phyloP scores from a whole-genome alignment of 2,113 vertebrate genomes.

The Willisornis vidua region DNA sequence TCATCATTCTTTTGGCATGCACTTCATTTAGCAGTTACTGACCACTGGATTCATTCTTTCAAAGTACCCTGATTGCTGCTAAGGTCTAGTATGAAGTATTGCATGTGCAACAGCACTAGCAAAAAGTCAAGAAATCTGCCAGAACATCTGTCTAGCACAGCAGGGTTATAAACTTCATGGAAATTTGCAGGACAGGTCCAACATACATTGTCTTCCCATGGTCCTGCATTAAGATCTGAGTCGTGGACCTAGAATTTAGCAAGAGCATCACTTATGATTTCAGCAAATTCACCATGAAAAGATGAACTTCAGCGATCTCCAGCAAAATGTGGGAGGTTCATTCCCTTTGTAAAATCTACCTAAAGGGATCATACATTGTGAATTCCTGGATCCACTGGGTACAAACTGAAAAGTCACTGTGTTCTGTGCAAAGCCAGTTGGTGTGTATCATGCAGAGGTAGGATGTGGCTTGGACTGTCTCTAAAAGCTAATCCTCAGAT shows the following conservation, averaged over 20 bases:
- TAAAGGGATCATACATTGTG: fast-evolving
- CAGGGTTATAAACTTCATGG: neutral
- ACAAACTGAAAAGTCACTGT: neutral
- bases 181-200: neutral
- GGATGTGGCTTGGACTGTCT: neutral
- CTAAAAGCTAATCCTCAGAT: neutral
- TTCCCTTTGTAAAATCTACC: neutral
- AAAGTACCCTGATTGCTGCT: neutral
- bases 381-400: neutral
- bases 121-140: neutral
- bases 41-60: neutral
- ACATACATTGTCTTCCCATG: neutral
- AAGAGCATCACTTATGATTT: fast-evolving
- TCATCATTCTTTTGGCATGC: neutral
- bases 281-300: neutral
- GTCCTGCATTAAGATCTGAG: neutral
- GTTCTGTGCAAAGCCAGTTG: neutral
- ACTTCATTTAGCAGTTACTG: constrained; percentile 18
- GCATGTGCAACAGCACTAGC: neutral
- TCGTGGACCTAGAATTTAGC: neutral
- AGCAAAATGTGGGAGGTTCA: fast-evolving
- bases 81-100: neutral
- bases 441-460: fast-evolving
- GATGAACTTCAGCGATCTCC: neutral
- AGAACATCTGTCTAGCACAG: neutral